Percentiles rank a stretch among this genome's conserved stretches.
Evolutionary conservation across 2,888 invertebrate species (phyloP).

Genomic region (Piscicola geometra): DNA sequence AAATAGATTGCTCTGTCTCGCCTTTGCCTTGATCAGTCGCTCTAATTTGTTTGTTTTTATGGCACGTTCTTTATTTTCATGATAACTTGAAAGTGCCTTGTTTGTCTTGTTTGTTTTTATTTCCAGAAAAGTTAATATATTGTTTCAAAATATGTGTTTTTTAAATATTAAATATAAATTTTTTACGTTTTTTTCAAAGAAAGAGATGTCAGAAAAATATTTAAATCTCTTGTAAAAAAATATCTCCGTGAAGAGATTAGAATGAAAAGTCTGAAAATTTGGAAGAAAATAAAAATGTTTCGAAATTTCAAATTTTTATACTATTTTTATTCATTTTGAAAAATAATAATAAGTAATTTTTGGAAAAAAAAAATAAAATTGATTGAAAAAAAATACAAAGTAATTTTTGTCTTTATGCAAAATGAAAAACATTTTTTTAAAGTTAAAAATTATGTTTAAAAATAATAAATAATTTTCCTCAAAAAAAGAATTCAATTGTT

Average conservation of each 20-base stretch:
- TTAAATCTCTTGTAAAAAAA: neutral
- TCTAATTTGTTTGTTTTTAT: slow-evolving; percentile 9
- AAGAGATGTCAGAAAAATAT: neutral
- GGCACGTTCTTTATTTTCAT: too few species aligned
- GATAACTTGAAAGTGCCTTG: too few species aligned
- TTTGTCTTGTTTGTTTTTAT: too few species aligned
- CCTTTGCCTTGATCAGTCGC: neutral
- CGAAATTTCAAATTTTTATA: too few species aligned
- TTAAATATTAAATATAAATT: too few species aligned
- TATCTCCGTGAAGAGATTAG: neutral
- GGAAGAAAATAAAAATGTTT: too few species aligned
- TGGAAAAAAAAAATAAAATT: neutral
- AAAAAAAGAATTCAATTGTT: neutral
- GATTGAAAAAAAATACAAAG: neutral
- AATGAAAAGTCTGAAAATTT: too few species aligned
- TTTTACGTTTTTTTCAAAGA: neutral
- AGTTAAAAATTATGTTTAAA: neutral
- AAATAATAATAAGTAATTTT: neutral
- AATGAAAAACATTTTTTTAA: neutral
- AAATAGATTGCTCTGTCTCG: neutral
- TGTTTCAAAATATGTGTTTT: neutral
- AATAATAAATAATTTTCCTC: neutral
- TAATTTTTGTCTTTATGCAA: too few species aligned
- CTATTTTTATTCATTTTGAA: too few species aligned
- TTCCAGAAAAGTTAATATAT: neutral